phyloP scores from a whole-genome alignment of 2,113 vertebrate genomes.

The Coptodon rendalli region DNA sequence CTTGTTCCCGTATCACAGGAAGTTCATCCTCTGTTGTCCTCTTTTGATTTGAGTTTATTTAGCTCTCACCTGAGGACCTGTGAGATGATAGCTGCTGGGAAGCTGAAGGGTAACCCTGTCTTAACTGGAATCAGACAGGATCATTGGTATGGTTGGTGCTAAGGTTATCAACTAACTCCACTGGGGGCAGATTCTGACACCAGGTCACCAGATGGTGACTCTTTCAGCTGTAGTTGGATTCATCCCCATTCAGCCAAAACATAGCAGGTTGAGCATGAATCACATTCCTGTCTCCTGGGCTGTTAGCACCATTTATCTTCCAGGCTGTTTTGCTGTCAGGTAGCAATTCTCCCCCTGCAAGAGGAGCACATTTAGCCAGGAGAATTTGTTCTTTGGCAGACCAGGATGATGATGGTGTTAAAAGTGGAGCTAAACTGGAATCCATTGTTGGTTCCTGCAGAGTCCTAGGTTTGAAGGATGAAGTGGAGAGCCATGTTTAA shows the following conservation, averaged over 20 bases:
- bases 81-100: neutral
- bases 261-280: accelerated
- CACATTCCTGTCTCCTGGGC: neutral
- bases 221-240: neutral
- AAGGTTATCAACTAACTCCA: neutral
- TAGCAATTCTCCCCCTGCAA: neutral
- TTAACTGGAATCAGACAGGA: neutral
- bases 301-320: neutral
- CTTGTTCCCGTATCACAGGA: neutral
- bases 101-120: neutral
- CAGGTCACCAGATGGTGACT: neutral
- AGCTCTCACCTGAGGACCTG: neutral
- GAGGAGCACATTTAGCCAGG: accelerated
- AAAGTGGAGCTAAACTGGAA: neutral
- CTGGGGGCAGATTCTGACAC: neutral
- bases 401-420: accelerated
- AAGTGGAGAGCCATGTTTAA: accelerated
- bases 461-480: neutral
- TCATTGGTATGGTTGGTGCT: neutral
- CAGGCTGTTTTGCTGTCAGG: accelerated
- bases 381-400: neutral
- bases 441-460: neutral
- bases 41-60: accelerated
- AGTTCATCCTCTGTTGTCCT: neutral
- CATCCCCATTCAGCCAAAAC: neutral